phyloP scores from a whole-genome alignment of 2,888 invertebrate species.

The Spisula solida region DNA sequence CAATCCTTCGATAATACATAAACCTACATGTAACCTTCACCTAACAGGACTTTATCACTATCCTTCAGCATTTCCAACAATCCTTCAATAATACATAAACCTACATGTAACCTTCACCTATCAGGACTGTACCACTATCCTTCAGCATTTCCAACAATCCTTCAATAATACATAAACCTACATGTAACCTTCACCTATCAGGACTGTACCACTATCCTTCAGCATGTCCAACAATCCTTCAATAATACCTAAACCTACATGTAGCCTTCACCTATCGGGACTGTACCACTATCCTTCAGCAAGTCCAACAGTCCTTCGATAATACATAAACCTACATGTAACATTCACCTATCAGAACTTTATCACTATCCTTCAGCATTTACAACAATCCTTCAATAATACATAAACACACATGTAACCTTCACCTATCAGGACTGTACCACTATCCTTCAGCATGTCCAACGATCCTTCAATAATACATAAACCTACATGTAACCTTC shows the following conservation, averaged over 20 bases:
- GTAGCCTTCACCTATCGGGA: too few relatives aligned
- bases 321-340: too few relatives aligned
- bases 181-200: conserved; percentile 79
- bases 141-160: conserved; percentile 72
- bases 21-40: too few relatives aligned
- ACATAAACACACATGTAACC: conserved; percentile 81
- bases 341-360: too few relatives aligned
- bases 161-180: conserved; percentile 61
- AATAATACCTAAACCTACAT: neutral
- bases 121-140: conserved; percentile 71
- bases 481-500: neutral
- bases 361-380: too few relatives aligned
- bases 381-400: too few relatives aligned
- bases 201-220: conserved; percentile 68
- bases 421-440: conserved; percentile 76
- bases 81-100: too few relatives aligned
- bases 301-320: too few relatives aligned
- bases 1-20: too few relatives aligned
- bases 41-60: too few relatives aligned
- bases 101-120: conserved; percentile 80
- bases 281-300: too few relatives aligned
- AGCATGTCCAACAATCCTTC: conserved; percentile 73
- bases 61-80: too few relatives aligned
- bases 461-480: conserved; percentile 62
- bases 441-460: conserved; percentile 70